phyloP scores from a whole-genome alignment of 2,888 invertebrate genomes.

The Athrips mouffetella region DNA sequence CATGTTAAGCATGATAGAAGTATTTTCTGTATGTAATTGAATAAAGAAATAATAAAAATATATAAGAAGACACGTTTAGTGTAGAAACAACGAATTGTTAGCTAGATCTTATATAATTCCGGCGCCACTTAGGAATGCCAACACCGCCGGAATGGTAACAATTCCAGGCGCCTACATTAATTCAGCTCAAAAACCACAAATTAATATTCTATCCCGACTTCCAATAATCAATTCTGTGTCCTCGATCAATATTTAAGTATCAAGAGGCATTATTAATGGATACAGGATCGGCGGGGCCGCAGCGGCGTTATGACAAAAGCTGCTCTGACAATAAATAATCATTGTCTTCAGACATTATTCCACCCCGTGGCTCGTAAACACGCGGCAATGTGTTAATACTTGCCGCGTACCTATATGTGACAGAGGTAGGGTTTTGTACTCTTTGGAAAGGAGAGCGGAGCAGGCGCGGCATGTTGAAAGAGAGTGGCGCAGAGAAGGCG shows the following conservation, averaged over 20 bases:
- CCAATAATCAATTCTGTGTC: constrained; percentile 40
- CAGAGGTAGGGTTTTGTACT: constrained; percentile 12
- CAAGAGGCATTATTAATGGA: constrained; percentile 50
- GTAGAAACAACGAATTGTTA: too few species aligned
- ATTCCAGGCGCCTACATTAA: constrained; percentile 16
- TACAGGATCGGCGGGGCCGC: constrained; percentile 28
- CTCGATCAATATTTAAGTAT: constrained; percentile 48
- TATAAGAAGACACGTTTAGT: not conserved
- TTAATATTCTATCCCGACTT: constrained; percentile 29
- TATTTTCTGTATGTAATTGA: too few species aligned
- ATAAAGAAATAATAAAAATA: not conserved
- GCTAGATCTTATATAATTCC: too few species aligned
- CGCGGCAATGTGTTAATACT: constrained; percentile 61
- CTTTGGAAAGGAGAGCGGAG: constrained; percentile 24
- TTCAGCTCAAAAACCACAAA: constrained; percentile 28
- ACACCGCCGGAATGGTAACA: constrained; percentile 28
- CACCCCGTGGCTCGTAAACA: constrained; percentile 57
- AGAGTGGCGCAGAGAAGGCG: constrained; percentile 49
- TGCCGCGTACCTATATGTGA: constrained; percentile 37
- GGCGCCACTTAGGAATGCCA: constrained; percentile 21
- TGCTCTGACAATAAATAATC: constrained; percentile 55
- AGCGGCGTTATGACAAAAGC: constrained; percentile 59
- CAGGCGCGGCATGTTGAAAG: constrained; percentile 69
- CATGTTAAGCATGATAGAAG: too few species aligned
- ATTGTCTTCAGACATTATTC: constrained; percentile 57